Conservation (phyloP, 2,113 vertebrate species). For the Crocuta crocuta region DNA sequence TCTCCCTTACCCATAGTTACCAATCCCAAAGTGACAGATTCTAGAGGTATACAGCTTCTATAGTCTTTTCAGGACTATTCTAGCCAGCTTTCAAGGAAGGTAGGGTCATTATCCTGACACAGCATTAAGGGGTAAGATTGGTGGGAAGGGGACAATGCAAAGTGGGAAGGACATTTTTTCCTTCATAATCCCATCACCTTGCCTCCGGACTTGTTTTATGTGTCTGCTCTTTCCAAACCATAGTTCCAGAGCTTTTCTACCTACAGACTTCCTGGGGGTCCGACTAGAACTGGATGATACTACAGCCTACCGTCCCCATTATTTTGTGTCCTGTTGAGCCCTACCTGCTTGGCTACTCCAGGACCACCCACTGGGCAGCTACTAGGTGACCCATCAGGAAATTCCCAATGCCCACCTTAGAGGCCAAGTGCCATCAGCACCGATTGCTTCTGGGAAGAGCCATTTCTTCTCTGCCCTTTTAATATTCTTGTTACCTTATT, state of each 20-base stretch:
- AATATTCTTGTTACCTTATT: not conserved
- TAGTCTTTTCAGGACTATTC: not conserved
- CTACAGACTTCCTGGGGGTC: not conserved
- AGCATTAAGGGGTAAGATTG: not conserved
- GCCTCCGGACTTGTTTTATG: not conserved
- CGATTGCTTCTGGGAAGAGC: not conserved
- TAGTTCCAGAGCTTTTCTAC: not conserved
- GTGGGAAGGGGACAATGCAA: not conserved
- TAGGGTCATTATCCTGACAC: not conserved
- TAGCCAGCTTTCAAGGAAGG: not conserved
- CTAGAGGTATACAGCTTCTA: not conserved
- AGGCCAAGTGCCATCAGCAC: not conserved
- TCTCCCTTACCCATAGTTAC: not conserved
- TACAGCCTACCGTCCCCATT: not conserved
- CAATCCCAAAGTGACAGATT: not conserved
- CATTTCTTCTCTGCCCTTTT: conserved; percentile 1
- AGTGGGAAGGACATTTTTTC: not conserved
- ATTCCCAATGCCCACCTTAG: not conserved
- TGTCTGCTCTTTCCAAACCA: not conserved
- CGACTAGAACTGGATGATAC: not conserved
- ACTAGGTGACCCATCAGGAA: not conserved
- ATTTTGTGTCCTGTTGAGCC: not conserved
- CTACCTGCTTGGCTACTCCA: not conserved
- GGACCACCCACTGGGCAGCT: not conserved
- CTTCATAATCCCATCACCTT: not conserved